Evolutionary conservation across 1,140 invertebrate species (phyloP).

Genomic region (Drosophila rufa): DNA sequence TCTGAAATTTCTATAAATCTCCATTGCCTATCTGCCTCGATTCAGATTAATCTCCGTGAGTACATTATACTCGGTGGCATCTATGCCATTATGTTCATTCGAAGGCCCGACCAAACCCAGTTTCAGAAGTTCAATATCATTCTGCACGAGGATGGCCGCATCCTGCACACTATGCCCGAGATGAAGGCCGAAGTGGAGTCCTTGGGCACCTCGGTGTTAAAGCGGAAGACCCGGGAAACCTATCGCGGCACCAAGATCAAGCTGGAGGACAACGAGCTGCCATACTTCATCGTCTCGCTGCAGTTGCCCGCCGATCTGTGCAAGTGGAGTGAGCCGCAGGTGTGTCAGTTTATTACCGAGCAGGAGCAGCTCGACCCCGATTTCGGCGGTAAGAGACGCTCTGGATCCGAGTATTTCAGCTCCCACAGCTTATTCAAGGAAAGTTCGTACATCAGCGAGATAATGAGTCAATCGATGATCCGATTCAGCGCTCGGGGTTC

Average conservation of each 20-base stretch:
- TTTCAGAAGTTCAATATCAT: conserved; percentile 65
- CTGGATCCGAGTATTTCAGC: not conserved
- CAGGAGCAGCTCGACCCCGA: not conserved
- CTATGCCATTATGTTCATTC: conserved; percentile 60
- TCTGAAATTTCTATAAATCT: no score
- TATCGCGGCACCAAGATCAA: not conserved
- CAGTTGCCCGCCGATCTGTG: conserved; percentile 62
- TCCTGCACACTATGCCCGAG: conserved; percentile 43
- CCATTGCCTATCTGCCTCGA: no score
- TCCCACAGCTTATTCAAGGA: accelerated
- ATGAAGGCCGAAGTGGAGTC: conserved; percentile 25
- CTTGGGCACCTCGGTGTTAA: not conserved
- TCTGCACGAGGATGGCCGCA: conserved; percentile 58
- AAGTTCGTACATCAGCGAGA: no score
- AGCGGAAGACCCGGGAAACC: not conserved
- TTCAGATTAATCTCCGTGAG: conserved; percentile 71
- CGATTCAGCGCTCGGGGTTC: not conserved
- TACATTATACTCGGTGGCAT: conserved; percentile 67
- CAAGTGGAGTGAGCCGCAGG: conserved; percentile 59
- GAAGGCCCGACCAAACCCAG: conserved; percentile 44
- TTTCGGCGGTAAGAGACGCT: no score
- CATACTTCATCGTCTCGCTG: conserved; percentile 59
- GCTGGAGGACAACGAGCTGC: conserved; percentile 33
- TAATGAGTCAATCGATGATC: not conserved
- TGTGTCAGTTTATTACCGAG: conserved; percentile 58